Conservation (phyloP, 2,113 vertebrate genomes). For the Calyptomena viridis region DNA sequence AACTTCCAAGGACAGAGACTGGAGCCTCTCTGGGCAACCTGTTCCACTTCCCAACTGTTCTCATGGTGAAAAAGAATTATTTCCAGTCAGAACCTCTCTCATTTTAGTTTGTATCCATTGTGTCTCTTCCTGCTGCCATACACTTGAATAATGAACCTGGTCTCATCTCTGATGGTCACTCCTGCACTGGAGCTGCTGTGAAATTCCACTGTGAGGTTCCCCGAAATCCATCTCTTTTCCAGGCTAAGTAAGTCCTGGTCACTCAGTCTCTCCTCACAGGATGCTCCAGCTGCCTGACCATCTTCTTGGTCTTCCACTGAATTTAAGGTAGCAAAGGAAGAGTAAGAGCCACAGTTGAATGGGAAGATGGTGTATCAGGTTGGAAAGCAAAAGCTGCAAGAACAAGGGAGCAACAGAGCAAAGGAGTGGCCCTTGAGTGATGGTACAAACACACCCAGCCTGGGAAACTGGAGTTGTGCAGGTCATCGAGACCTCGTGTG, state of each 20-base stretch:
- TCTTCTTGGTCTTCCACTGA: neutral
- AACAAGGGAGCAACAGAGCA: neutral
- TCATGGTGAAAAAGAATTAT: neutral
- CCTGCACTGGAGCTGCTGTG: neutral
- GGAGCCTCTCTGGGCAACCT: neutral
- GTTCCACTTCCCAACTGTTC: neutral
- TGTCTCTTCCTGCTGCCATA: neutral
- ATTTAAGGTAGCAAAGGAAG: neutral
- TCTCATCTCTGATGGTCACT: neutral
- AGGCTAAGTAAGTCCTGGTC: neutral
- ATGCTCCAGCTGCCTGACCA: neutral
- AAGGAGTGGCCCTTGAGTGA: neutral
- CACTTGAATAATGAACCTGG: neutral
- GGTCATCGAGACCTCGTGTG: neutral
- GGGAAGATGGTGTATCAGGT: neutral
- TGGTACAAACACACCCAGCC: neutral
- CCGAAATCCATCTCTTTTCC: neutral
- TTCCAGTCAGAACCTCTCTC: neutral
- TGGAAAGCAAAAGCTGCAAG: neutral
- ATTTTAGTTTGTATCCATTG: neutral
- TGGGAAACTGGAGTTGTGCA: neutral
- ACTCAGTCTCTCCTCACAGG: neutral
- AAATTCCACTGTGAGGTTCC: neutral
- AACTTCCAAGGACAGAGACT: neutral
- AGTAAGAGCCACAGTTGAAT: neutral